Evolutionary conservation across 2,888 invertebrate species (phyloP), one percentile per base, ranked within the genome.

Genomic region (Drosophila nr. fundita): DNA sequence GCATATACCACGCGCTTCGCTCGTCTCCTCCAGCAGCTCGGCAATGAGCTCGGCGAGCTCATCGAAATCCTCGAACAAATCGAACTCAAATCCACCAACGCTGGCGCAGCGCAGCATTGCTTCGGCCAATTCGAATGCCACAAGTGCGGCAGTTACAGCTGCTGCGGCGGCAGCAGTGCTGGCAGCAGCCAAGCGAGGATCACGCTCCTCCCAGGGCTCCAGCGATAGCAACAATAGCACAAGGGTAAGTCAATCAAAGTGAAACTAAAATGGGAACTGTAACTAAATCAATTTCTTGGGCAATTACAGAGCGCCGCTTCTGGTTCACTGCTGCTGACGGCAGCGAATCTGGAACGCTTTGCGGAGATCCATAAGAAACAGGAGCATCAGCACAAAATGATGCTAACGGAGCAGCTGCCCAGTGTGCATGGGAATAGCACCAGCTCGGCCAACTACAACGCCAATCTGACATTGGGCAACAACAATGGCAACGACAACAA

Each of bases 1-100:
- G 97, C 97, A 97, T 93, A 97, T 97, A 93, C 97, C 97, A 88
- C 95, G 97, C 94, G 97, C 97, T 90, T 96, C 97, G 91, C 94
- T 97, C 84, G 94, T 94, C 80, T 91, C 91, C 54, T 90, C 90
- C 65, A 85, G 84, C 62, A 81, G 87, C 80, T 88, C 91, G 63
- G 83, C 90, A 38, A 90, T 91, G 60, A 91, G 91, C 40, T 91
- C 89, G 73, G 91, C 91, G 52, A 87, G 89, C 75, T 88, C 86
- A 15, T 88, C 86, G 1, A 83, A 88, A 52, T 92, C 91, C 60
- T 91, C 92, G 62, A 89, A 90, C 75, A 91, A 91, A 82, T 92
- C 92, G 42, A 76, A 90, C 49, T 91, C 91, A 66, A 91, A 87
- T 81, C 90, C 87, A 55, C 89, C 92, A 50, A 90, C 91, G 49